These are phyloP conservation scores for Danionella dracula DNA, from an alignment of 2,797 vertebrate genomes.

Conservation along the genomic window DNA sequence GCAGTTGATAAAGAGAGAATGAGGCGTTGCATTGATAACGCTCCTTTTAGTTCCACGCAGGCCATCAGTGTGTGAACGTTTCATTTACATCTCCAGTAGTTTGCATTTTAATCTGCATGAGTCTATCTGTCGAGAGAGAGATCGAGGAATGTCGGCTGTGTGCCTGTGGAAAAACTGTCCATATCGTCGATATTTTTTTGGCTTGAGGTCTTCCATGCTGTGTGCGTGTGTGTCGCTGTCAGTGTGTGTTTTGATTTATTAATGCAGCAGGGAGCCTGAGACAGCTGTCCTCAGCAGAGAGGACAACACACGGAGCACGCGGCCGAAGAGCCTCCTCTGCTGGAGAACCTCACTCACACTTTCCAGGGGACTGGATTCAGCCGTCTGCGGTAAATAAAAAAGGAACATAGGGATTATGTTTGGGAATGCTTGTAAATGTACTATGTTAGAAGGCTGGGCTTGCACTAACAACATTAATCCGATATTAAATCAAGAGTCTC, in stretches of 20 bases:
- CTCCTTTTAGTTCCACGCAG: neutral
- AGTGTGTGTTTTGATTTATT: conserved; percentile 51
- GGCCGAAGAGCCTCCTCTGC: conserved; percentile 48
- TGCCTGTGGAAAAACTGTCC: conserved; percentile 9
- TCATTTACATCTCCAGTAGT: neutral
- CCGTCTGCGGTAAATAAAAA: too few species aligned
- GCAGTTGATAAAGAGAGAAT: neutral
- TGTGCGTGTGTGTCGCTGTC: conserved; percentile 34
- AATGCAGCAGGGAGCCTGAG: conserved; percentile 50
- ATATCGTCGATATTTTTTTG: conserved; percentile 30
- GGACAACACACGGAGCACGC: neutral
- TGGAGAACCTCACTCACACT: conserved; percentile 9
- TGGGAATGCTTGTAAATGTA: too few species aligned
- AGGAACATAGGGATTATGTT: too few species aligned
- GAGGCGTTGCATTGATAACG: neutral
- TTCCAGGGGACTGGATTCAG: too few species aligned
- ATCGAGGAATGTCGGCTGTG: neutral
- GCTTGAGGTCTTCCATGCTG: conserved; percentile 26
- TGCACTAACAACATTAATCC: too few species aligned
- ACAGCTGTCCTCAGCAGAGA: conserved; percentile 44
- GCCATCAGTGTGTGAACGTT: neutral
- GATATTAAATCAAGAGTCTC: too few species aligned
- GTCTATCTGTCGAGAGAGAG: neutral
- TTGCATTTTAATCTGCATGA: neutral
- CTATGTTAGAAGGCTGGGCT: too few species aligned